These are phyloP conservation scores for Gambelia wislizenii DNA, from an alignment of 2,797 vertebrate genomes.

Conservation along the genomic window DNA sequence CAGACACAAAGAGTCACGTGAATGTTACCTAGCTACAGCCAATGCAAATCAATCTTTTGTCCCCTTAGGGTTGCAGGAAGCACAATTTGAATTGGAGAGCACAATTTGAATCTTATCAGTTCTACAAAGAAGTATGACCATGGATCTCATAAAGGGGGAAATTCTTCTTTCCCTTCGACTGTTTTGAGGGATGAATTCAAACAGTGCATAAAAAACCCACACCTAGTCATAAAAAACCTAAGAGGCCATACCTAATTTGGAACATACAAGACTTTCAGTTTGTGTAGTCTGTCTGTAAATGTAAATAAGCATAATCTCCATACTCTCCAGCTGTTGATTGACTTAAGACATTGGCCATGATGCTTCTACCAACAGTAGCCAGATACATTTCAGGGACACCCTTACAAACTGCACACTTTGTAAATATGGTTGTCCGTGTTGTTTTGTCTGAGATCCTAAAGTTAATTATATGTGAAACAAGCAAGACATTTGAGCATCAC, in stretches of 20 bases:
- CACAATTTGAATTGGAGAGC: neutral
- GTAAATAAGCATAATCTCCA: neutral
- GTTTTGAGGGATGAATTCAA: neutral
- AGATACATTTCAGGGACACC: neutral
- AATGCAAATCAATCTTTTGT: neutral
- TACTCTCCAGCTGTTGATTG: neutral
- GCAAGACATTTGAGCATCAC: neutral
- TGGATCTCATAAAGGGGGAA: too few relatives aligned
- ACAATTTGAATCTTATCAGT: neutral
- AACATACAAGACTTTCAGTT: neutral
- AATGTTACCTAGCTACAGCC: neutral
- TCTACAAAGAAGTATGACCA: neutral
- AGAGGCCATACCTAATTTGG: neutral
- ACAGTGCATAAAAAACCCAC: neutral
- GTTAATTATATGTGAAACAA: neutral
- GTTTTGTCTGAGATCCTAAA: neutral
- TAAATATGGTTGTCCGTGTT: neutral
- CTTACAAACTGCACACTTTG: neutral
- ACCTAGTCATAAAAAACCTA: neutral
- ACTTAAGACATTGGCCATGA: neutral
- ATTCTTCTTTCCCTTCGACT: neutral
- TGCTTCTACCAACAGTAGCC: neutral
- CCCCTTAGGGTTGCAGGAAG: neutral
- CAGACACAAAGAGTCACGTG: conserved; percentile 9
- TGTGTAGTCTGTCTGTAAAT: neutral